A percentile compares a stretch with the other conserved stretches of the same genome.
Conservation (phyloP, 2,888 invertebrate genomes). For the Eilema caniola region DNA sequence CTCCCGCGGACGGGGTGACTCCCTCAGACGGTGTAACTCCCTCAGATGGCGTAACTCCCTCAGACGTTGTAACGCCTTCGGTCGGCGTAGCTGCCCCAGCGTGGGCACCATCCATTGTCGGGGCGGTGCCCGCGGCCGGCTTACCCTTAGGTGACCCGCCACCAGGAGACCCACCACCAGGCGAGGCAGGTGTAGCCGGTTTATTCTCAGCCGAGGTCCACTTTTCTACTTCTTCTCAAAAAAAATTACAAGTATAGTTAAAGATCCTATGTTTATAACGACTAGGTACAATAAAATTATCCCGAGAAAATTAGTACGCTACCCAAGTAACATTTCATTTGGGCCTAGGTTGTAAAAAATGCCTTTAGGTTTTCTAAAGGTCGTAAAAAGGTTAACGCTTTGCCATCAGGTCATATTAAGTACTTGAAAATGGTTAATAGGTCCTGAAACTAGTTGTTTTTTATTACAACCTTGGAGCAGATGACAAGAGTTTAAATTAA, state of each 20-base stretch:
- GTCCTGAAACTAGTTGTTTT: too few species aligned
- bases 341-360: too few species aligned
- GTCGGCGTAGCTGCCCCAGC: background rate
- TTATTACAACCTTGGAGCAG: too few species aligned
- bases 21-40: background rate
- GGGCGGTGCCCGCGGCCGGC: background rate
- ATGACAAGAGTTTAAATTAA: too few species aligned
- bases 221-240: slow-evolving; percentile 72
- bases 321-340: too few species aligned
- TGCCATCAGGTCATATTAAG: too few species aligned
- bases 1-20: background rate
- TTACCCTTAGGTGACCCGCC: too few species aligned
- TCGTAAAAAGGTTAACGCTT: too few species aligned
- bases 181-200: slow-evolving; percentile 22
- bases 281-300: slow-evolving; percentile 14
- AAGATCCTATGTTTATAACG: slow-evolving; percentile 46
- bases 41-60: background rate
- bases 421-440: too few species aligned
- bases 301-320: slow-evolving; percentile 59
- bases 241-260: slow-evolving; percentile 30
- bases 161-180: slow-evolving; percentile 17
- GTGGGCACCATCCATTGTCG: background rate
- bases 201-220: slow-evolving; percentile 51
- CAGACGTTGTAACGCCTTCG: slow-evolving; percentile 6
- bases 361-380: too few species aligned